phyloP scores from a whole-genome alignment of 2,113 vertebrate species.

The Nerophis lumbriciformis region DNA sequence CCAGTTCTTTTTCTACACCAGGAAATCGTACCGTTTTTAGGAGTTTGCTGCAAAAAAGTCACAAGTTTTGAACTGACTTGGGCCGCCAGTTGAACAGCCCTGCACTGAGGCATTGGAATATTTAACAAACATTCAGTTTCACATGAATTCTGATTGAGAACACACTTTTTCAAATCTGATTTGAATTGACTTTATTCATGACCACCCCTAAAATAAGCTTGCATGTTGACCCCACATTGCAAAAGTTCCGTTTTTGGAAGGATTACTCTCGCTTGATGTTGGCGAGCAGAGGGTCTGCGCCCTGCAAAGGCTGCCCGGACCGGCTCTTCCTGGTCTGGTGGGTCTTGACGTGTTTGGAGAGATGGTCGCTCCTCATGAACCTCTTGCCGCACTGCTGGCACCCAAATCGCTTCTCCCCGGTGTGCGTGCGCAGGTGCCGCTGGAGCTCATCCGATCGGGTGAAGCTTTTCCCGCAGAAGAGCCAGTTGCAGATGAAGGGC shows the following conservation, averaged over 20 bases:
- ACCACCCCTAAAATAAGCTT: constrained; percentile 9
- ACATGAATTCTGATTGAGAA: constrained; percentile 21
- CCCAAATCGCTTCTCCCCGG: constrained; percentile 81
- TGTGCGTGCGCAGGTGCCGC: constrained; percentile 83
- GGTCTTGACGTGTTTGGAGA: constrained; percentile 83
- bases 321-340: constrained; percentile 77
- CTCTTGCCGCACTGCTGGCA: constrained; percentile 82
- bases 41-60: too few relatives aligned
- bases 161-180: constrained; percentile 9
- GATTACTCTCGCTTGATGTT: constrained; percentile 76
- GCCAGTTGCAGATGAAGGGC: constrained; percentile 85
- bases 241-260: constrained; percentile 29
- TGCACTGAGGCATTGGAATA: constrained; percentile 35
- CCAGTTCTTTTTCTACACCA: too few relatives aligned
- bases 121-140: constrained; percentile 9
- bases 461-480: constrained; percentile 85
- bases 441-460: constrained; percentile 83
- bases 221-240: constrained; percentile 47
- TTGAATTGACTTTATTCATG: too few relatives aligned
- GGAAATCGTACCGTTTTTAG: too few relatives aligned
- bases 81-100: background rate
- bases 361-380: constrained; percentile 84
- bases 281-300: constrained; percentile 60
- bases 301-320: constrained; percentile 50
- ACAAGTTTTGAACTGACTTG: too few relatives aligned